Base-by-base conservation (phyloP, 2,113 vertebrate species). In the Gadus macrocephalus region DNA sequence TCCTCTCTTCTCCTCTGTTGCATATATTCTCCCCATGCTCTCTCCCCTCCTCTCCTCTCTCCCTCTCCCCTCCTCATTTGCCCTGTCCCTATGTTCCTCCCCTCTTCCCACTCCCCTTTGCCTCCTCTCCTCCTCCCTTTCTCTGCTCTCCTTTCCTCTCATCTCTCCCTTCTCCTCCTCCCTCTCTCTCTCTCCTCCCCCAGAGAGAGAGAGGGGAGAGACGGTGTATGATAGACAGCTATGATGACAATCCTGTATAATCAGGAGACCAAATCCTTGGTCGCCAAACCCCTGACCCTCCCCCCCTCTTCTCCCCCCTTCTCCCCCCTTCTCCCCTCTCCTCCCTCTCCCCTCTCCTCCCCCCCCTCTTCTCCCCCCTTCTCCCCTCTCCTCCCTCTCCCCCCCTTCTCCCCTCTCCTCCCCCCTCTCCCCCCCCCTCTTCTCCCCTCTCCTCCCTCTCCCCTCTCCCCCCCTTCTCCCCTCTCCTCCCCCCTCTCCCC, bases 131-230 rank as follows among this genome's bases (percentile, higher is more conserved):
- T 59, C 68, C 22, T 55, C 35, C 56, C 25, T 19, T 16, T 20
- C 49, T 17, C 38, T 49, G 38, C 42, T 19, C 28, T 27, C 61
- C 15, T 2, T 15, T 31, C 62, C 22, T 22, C 55, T 12, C 19
- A 15, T 5, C 67, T 64, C 35, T 64, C 16, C 4, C 73, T 22
- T 86, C 15, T 16, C 17, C 15, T 19, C 20, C 58, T 60, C 58
- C n/a, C 16, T 15, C 16, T 2, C 20, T 62, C 61, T 25, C 20
- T 25, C 27, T 25, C 15, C 22, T 25, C 42, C 42, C 9, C 9
- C 42, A 49, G 8, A 9, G 2, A 9, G 42, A 8, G 38, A 42
- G 25, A 25, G 25, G 2, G 25, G 25, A 2, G 25, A 25, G 25
- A 25, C 2, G 2, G 25, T 25, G 25, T 25, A 25, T 25, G 25